phyloP scores from a whole-genome alignment of 2,888 invertebrate species.

The Drosophila bunnanda region DNA sequence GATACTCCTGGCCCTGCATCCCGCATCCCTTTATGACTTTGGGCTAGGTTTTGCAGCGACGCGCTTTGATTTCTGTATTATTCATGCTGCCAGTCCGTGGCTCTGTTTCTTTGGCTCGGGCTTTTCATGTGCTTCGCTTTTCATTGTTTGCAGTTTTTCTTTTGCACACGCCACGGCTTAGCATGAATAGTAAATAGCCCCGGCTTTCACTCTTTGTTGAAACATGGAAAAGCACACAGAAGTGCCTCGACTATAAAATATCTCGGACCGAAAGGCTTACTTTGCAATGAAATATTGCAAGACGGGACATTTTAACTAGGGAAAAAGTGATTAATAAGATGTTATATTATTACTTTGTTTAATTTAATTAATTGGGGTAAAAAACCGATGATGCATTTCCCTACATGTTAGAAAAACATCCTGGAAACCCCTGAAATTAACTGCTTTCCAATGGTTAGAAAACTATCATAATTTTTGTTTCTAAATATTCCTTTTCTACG shows the following conservation, averaged over 20 bases:
- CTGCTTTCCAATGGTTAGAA: background rate
- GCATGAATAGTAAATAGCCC: constrained; percentile 75
- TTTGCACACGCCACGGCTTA: constrained; percentile 72
- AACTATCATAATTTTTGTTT: background rate
- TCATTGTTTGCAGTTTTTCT: constrained; percentile 74
- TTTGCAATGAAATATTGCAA: background rate
- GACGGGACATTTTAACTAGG: background rate
- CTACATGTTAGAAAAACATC: background rate
- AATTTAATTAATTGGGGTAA: no score
- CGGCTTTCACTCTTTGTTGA: constrained; percentile 16
- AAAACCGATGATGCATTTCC: background rate
- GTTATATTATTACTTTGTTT: background rate
- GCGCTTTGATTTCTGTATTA: constrained; percentile 65
- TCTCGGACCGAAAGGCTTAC: background rate
- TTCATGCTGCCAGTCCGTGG: constrained; percentile 58
- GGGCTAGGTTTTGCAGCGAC: constrained; percentile 68
- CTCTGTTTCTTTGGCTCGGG: constrained; percentile 50
- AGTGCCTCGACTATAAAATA: background rate
- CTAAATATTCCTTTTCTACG: background rate
- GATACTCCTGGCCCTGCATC: background rate
- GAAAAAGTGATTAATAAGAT: background rate
- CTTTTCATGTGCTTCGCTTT: constrained; percentile 64
- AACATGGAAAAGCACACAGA: constrained; percentile 5
- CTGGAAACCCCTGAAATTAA: background rate
- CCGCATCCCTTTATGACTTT: constrained; percentile 52